Conservation (phyloP, 2,113 vertebrate genomes). For the Bos javanicus region DNA sequence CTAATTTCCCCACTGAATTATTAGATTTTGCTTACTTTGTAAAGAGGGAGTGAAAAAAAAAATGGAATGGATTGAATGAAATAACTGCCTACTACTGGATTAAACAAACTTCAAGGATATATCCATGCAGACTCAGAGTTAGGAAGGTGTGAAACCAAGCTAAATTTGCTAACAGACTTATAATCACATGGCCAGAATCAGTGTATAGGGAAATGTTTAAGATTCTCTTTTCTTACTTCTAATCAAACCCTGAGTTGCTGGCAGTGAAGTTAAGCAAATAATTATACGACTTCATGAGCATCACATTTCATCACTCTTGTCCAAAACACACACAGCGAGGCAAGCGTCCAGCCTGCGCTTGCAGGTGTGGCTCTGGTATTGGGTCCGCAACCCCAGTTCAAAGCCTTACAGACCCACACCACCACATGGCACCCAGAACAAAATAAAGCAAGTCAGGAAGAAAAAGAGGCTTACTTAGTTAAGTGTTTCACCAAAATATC, state of each 20-base stretch:
- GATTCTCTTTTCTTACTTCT: conserved; percentile 68
- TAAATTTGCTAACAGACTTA: conserved; percentile 76
- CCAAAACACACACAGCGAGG: conserved; percentile 75
- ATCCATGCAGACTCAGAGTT: conserved; percentile 60
- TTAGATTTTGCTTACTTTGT: conserved; percentile 2
- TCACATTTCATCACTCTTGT: conserved; percentile 72
- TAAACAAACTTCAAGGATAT: conserved; percentile 34
- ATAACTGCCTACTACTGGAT: conserved; percentile 51
- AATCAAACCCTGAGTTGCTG: conserved; percentile 71
- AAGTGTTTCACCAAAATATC: conserved; percentile 96
- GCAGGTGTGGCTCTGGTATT: conserved; percentile 55
- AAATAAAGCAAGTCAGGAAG: not conserved
- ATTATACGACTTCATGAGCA: conserved; percentile 70
- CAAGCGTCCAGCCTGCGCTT: conserved; percentile 58
- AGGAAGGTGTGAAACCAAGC: conserved; percentile 75
- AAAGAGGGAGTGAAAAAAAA: conserved; percentile 36
- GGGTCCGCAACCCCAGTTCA: conserved; percentile 20
- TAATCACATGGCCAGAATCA: conserved; percentile 62
- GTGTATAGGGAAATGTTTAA: conserved; percentile 46
- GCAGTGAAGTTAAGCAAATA: conserved; percentile 77
- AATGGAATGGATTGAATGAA: conserved; percentile 56
- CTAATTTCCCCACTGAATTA: not conserved
- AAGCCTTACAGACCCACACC: not conserved
- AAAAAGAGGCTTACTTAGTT: conserved; percentile 89
- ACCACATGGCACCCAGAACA: not conserved